A percentile compares a stretch with the other conserved stretches of the same genome.
phyloP scores from a whole-genome alignment of 2,888 invertebrate genomes.

The Tachina fera region DNA sequence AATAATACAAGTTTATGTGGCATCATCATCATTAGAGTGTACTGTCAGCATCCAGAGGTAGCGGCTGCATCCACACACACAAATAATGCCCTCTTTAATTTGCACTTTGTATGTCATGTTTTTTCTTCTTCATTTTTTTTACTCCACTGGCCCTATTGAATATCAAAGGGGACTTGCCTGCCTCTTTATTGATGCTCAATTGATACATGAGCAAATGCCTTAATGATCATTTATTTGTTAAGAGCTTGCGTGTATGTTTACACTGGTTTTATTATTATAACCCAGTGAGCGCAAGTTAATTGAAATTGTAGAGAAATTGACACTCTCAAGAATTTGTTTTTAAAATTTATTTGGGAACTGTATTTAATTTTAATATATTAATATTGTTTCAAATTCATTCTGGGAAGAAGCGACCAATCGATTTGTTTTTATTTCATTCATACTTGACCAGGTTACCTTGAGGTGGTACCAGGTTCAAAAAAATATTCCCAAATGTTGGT shows the following conservation, averaged over 20 bases:
- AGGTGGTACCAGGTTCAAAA: no score
- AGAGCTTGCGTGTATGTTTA: neutral
- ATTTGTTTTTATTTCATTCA: no score
- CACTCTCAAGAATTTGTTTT: no score
- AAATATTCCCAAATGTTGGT: no score
- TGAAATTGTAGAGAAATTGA: no score
- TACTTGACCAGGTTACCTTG: no score
- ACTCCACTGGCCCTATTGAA: neutral
- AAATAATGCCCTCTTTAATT: constrained; percentile 59
- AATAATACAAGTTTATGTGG: constrained; percentile 16
- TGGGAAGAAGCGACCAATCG: no score
- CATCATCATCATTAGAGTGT: constrained; percentile 22
- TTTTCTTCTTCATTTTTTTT: neutral
- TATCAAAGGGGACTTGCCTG: neutral
- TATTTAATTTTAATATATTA: no score
- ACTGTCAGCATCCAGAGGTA: constrained; percentile 20
- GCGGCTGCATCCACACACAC: neutral
- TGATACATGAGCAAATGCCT: constrained; percentile 60
- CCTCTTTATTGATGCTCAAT: constrained; percentile 3
- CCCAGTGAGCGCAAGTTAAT: no score
- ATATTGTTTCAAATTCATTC: no score
- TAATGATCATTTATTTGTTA: constrained; percentile 59
- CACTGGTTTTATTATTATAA: no score
- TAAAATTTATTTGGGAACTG: no score
- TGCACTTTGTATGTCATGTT: constrained; percentile 36